Evolutionary conservation across 2,113 vertebrate genomes (phyloP).

Genomic region (Fulmarus glacialis): DNA sequence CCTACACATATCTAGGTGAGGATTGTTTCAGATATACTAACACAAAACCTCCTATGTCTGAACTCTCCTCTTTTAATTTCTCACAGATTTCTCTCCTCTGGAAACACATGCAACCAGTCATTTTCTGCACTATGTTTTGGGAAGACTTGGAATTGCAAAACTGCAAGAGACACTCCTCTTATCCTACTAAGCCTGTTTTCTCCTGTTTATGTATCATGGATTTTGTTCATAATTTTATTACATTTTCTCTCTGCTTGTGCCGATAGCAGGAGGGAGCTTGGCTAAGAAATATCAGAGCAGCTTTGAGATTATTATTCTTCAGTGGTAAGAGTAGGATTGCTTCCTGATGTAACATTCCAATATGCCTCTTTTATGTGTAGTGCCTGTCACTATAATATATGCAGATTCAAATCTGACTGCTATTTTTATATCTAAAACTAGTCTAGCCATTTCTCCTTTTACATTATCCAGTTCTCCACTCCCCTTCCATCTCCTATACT

Average conservation of each 20-base stretch:
- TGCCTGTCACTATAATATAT: conserved; percentile 7
- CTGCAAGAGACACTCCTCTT: background rate
- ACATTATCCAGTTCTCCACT: background rate
- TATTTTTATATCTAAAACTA: background rate
- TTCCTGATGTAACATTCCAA: conserved; percentile 3
- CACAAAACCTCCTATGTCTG: background rate
- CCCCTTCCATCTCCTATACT: background rate
- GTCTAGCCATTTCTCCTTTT: background rate
- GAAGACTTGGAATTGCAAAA: background rate
- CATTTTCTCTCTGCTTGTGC: background rate
- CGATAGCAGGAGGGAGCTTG: background rate
- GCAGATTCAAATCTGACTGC: background rate
- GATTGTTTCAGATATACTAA: background rate
- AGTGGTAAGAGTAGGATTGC: background rate
- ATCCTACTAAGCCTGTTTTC: background rate
- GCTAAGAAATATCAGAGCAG: background rate
- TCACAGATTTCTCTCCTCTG: background rate
- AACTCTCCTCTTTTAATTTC: background rate
- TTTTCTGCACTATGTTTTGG: background rate
- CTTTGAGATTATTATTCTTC: conserved; percentile 25
- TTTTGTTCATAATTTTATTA: background rate
- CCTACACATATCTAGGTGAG: background rate
- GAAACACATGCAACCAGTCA: background rate
- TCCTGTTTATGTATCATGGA: background rate
- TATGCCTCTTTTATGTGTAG: background rate